These are phyloP conservation scores for Thecocarcelia acutangulata DNA, from an alignment of 2,888 invertebrate genomes.

Conservation along the genomic window DNA sequence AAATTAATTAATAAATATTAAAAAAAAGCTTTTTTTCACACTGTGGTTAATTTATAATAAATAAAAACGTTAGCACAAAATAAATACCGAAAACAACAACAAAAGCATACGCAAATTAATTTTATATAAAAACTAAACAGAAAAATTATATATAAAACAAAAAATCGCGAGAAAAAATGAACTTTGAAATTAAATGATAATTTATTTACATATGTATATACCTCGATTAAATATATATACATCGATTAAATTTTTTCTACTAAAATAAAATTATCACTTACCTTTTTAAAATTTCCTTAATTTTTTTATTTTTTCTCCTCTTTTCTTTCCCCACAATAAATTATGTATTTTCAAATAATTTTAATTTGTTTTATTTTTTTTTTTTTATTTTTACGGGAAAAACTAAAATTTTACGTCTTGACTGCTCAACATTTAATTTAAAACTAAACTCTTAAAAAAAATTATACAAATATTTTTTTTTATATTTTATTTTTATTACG, in stretches of 20 bases:
- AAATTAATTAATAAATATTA: constrained; percentile 35
- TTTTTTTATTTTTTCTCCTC: constrained; percentile 17
- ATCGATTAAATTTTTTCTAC: not conserved
- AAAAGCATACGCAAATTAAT: constrained; percentile 26
- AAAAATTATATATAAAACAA: constrained; percentile 20
- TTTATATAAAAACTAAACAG: constrained; percentile 43
- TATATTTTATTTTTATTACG: constrained; percentile 68
- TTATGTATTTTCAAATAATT: constrained; percentile 47
- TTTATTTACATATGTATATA: constrained; percentile 27
- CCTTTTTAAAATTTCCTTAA: not conserved
- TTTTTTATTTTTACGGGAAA: constrained; percentile 47
- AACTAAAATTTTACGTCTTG: constrained; percentile 44
- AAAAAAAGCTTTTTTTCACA: constrained; percentile 50
- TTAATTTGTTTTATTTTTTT: constrained; percentile 42
- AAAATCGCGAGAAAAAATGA: constrained; percentile 33
- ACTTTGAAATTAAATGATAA: constrained; percentile 59
- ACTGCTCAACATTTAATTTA: constrained; percentile 66
- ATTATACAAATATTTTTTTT: constrained; percentile 65
- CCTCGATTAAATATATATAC: no score
- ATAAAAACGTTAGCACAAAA: constrained; percentile 60
- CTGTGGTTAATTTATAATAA: constrained; percentile 63
- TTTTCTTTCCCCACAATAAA: constrained; percentile 23
- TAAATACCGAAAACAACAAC: constrained; percentile 35
- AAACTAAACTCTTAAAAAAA: constrained; percentile 69
- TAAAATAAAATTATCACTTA: constrained; percentile 11